These are phyloP conservation scores for Agrochola circellaris DNA, from an alignment of 2,888 invertebrate genomes.

Conservation along the genomic window DNA sequence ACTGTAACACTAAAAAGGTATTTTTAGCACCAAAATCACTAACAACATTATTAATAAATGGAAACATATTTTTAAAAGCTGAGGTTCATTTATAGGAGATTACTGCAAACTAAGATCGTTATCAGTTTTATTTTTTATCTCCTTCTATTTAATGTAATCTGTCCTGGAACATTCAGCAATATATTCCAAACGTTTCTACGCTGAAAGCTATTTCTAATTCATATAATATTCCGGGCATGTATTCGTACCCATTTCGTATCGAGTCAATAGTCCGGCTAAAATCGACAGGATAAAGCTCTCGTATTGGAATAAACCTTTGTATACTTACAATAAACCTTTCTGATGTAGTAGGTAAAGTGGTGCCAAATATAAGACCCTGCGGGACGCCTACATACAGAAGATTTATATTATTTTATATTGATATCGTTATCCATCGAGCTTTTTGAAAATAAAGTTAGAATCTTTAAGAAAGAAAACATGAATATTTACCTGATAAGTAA, in stretches of 20 bases:
- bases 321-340: constrained; percentile 40
- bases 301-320: constrained; percentile 33
- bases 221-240: constrained; percentile 58
- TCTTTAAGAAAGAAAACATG: background rate
- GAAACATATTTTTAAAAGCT: constrained; percentile 1
- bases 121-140: constrained; percentile 13
- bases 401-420: constrained; percentile 3
- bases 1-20: background rate
- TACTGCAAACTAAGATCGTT: constrained; percentile 38
- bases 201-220: constrained; percentile 54
- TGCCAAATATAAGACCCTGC: constrained; percentile 30
- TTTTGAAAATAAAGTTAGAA: background rate
- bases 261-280: constrained; percentile 55
- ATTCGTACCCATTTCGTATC: constrained; percentile 47
- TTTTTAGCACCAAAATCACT: background rate
- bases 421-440: background rate
- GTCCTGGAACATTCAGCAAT: too few relatives aligned
- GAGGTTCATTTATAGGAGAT: constrained; percentile 31
- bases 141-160: too few relatives aligned
- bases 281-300: constrained; percentile 43
- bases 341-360: constrained; percentile 29
- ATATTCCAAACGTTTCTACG: constrained; percentile 21
- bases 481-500: constrained; percentile 82
- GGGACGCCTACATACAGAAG: constrained; percentile 17
- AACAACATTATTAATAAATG: constrained; percentile 11